Percentiles rank a stretch among this genome's conserved stretches.
Evolutionary conservation across 2,797 vertebrate genomes (phyloP).

Genomic region (Smutsia temminckii): DNA sequence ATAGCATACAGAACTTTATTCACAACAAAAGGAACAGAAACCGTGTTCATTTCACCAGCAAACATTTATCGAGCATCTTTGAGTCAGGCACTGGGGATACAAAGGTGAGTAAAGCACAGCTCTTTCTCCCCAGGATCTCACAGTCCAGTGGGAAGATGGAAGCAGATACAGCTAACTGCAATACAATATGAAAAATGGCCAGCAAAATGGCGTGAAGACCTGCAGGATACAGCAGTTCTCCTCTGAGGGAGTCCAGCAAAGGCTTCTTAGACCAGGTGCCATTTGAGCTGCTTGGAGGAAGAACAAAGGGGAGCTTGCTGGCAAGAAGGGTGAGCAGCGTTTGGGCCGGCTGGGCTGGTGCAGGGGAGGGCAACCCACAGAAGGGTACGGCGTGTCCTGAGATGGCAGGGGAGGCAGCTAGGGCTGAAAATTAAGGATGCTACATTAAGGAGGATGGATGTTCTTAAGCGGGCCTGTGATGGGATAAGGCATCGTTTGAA

Average conservation of each 20-base stretch:
- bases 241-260: neutral
- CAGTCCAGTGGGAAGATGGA: neutral
- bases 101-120: neutral
- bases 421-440: too few relatives aligned
- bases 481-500: neutral
- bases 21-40: neutral
- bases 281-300: neutral
- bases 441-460: neutral
- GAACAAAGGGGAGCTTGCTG: neutral
- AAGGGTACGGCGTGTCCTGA: neutral
- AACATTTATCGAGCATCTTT: neutral
- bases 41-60: neutral
- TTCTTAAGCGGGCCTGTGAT: neutral
- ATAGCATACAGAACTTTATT: neutral
- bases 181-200: neutral
- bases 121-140: neutral
- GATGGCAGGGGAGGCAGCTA: neutral
- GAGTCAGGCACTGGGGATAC: neutral
- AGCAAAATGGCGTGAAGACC: neutral
- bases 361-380: fast-evolving
- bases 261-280: neutral
- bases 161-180: neutral
- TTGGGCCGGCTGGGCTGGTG: neutral
- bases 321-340: neutral
- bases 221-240: neutral